Evolutionary conservation across 2,888 invertebrate genomes (phyloP).

Genomic region (Catonia carolina): DNA sequence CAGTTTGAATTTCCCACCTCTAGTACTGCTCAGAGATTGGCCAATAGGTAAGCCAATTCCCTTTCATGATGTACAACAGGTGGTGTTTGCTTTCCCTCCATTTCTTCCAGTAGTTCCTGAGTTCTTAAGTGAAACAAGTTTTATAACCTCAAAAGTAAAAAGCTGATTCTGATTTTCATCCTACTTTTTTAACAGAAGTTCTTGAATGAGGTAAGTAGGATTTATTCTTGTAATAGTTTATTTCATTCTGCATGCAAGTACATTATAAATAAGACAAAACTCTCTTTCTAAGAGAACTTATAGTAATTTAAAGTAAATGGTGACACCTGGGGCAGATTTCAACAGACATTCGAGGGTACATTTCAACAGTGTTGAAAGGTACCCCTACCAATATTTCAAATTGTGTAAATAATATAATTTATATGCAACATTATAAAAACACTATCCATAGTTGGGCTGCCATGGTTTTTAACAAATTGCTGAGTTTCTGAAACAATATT

Average conservation of each 20-base stretch:
- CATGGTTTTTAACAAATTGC: too few relatives aligned
- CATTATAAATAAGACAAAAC: conserved; percentile 5
- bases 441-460: too few relatives aligned
- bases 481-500: too few relatives aligned
- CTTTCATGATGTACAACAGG: conserved; percentile 8
- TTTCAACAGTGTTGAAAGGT: conserved; percentile 12
- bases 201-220: neutral
- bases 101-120: conserved; percentile 3
- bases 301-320: conserved; percentile 13
- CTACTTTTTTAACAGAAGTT: neutral
- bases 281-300: conserved; percentile 5
- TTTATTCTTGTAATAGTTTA: conserved; percentile 9
- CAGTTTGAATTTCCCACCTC: conserved; percentile 19
- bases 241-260: conserved; percentile 5
- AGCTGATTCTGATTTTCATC: neutral
- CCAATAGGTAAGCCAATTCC: conserved; percentile 11
- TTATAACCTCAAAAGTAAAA: conserved; percentile 14
- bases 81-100: conserved; percentile 4
- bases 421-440: too few relatives aligned
- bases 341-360: conserved; percentile 2
- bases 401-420: conserved; percentile 1
- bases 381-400: conserved; percentile 11
- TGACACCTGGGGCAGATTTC: conserved; percentile 10
- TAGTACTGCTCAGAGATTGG: conserved; percentile 7
- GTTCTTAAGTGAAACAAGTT: conserved; percentile 8